phyloP scores from a whole-genome alignment of 2,797 vertebrate genomes.

The Notolepis coatsorum region DNA sequence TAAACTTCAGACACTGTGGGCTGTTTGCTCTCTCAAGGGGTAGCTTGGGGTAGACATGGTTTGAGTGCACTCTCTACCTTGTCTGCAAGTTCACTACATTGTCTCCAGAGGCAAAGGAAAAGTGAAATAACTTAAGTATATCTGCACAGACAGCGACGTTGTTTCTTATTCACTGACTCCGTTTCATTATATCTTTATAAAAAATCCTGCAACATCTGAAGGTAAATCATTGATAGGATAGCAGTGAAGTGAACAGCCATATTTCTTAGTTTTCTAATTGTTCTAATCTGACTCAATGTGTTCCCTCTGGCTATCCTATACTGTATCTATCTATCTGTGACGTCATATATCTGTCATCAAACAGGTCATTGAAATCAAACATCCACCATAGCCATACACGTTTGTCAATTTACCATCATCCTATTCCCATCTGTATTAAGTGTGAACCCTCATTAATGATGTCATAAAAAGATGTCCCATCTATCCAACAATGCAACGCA shows the following conservation, averaged over 20 bases:
- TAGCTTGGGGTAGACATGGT: slow-evolving; percentile 34
- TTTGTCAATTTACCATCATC: no score
- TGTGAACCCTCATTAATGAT: no score
- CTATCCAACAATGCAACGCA: no score
- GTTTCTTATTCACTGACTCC: slow-evolving; percentile 40
- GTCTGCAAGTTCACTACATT: slow-evolving; percentile 45
- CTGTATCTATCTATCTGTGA: no score
- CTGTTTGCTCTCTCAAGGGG: slow-evolving; percentile 41
- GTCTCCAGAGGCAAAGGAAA: slow-evolving; percentile 55
- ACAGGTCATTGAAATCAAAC: no score
- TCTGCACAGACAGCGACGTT: slow-evolving; percentile 37
- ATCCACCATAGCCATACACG: no score
- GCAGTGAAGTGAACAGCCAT: slow-evolving; percentile 20
- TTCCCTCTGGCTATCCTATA: no score
- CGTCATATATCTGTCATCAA: no score
- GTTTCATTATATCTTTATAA: slow-evolving; percentile 44
- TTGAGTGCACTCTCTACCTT: slow-evolving; percentile 30
- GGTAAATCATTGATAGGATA: slow-evolving; percentile 54
- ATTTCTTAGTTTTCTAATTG: no score
- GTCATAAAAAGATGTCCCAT: no score
- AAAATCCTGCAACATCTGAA: slow-evolving; percentile 48
- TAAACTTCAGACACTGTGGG: slow-evolving; percentile 29
- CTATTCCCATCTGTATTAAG: no score
- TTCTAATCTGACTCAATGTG: no score
- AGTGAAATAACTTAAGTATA: slow-evolving; percentile 49